These are phyloP conservation scores for Harmothoe impar DNA, from an alignment of 2,888 invertebrate species.

Conservation along the genomic window DNA sequence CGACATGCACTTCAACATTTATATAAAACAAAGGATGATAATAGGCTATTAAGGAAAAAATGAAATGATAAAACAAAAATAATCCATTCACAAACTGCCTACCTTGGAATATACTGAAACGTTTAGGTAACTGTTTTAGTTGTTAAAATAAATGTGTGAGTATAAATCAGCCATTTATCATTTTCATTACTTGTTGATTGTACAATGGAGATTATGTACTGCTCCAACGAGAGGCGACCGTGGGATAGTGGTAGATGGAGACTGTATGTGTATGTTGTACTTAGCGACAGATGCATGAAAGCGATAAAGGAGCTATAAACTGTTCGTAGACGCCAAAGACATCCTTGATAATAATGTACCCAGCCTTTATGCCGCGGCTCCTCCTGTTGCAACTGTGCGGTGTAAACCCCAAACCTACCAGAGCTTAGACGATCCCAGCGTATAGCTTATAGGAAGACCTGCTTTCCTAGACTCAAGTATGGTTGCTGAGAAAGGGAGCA, in stretches of 20 bases:
- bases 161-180: slow-evolving; percentile 13
- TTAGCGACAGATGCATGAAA: neutral
- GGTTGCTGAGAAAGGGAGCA: neutral
- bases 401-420: no score
- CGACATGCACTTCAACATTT: no score
- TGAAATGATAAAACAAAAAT: no score
- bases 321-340: neutral
- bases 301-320: neutral
- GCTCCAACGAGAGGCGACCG: neutral
- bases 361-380: neutral
- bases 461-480: no score
- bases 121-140: no score
- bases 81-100: no score
- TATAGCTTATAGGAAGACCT: no score
- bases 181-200: slow-evolving; percentile 5
- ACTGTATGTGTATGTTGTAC: neutral
- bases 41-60: no score
- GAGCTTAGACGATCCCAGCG: no score
- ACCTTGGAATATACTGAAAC: no score
- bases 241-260: neutral
- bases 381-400: no score
- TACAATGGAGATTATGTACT: slow-evolving; percentile 31
- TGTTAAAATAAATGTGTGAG: neutral
- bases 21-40: no score
- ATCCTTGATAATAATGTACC: neutral